phyloP scores from a whole-genome alignment of 2,888 invertebrate genomes.

The Myopa tessellatipennis region DNA sequence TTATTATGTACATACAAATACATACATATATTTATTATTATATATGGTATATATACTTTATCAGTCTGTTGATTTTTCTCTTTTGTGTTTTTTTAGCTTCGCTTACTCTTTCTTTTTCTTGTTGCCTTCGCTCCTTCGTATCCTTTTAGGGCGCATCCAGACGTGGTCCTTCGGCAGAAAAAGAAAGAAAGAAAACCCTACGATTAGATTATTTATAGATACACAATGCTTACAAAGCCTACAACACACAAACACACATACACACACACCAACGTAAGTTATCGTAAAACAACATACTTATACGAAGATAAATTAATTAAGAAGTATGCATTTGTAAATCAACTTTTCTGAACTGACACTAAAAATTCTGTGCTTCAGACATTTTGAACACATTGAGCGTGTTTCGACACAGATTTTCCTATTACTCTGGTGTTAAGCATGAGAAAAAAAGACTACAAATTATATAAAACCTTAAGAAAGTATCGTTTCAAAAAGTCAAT shows the following conservation, averaged over 20 bases:
- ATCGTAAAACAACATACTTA: no score
- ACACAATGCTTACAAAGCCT: no score
- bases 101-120: slow-evolving; percentile 54
- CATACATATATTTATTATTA: slow-evolving; percentile 55
- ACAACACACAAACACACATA: no score
- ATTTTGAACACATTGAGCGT: no score
- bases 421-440: not conserved
- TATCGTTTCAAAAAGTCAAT: no score
- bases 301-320: no score
- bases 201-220: no score
- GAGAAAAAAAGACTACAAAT: not conserved
- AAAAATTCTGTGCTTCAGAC: no score
- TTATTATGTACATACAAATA: slow-evolving; percentile 59
- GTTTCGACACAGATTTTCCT: not conserved
- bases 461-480: not conserved
- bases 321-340: no score
- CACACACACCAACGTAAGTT: no score
- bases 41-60: slow-evolving; percentile 54
- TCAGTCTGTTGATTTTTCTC: slow-evolving; percentile 67
- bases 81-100: slow-evolving; percentile 59
- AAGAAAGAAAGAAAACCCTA: not conserved
- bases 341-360: no score
- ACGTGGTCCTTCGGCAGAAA: slow-evolving; percentile 48
- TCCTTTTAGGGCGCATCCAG: slow-evolving; percentile 47
- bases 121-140: slow-evolving; percentile 43